Evolutionary conservation across 2,797 vertebrate genomes (phyloP), one percentile per base, ranked within the genome.

Genomic region (Amblyraja radiata): DNA sequence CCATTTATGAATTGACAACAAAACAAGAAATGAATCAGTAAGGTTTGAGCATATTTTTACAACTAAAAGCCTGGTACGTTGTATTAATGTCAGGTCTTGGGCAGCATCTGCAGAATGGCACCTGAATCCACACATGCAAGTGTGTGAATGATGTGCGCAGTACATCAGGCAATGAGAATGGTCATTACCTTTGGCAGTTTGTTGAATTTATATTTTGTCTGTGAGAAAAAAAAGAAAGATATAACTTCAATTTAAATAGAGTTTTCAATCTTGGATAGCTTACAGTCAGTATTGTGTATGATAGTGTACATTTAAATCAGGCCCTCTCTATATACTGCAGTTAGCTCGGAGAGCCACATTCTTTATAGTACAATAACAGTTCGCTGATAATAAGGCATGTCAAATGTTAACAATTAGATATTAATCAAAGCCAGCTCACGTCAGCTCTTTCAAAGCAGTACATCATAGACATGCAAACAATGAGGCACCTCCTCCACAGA

Each of bases 401-500:
- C 95, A 95, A 97, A 96, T 96, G 97, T 97, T 98, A 97, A 98
- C 97, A 96, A 97, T 97, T 97, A 97, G 97, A 97, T 98, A 96
- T 96, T 97, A 98, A 98, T 98, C 98, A 98, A 97, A 97, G 96
- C 95, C 97, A 97, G 97, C 96, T 96, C 96, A 96, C 96, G 95
- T 96, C 96, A 96, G 96, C 94, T 95, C 97, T 98, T 98, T 98
- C 97, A 98, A 98, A 97, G 97, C 95, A 93, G 93, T 93, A 96
- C 97, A 97, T 98, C 97, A 98, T 97, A 98, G 98, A 97, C 97
- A 96, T 95, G 96, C 97, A 98, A 98, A 98, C 97, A 98, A 97
- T 97, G 96, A 94, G 93, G 93, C 65, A 95, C 95, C 54, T 81
- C 76, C 61, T 80, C 58, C 21, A 32, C 93, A 91, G 90, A 92